Base-by-base conservation (phyloP, 2,113 vertebrate genomes). In the Ovibos moschatus region DNA sequence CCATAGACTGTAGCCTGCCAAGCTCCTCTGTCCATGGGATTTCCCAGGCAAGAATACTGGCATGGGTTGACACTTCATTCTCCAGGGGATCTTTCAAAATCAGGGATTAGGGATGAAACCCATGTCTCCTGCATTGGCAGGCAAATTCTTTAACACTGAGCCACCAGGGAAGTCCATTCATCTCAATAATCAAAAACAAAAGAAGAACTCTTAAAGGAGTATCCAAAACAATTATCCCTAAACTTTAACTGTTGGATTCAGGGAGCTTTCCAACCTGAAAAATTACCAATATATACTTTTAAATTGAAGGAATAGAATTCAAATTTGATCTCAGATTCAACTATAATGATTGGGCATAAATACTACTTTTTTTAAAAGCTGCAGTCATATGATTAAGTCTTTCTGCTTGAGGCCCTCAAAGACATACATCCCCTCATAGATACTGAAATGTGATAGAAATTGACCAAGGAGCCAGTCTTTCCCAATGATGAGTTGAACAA, bases 401-500 rank as follows among this genome's bases (percentile, higher is more conserved):
- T 19, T 90, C 28, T 55, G 74, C 92, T 15, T 21, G 55, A 87
- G 43, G 14, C 33, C 47, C 57, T 78, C 15, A 95, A 78, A 55
- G 58, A 55, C 25, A 21, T 5, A 47, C 27, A 84, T 8, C 25
- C 43, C 21, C 67, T 95, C 43, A 83, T 21, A 79, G 57, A 53
- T 40, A 81, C 27, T 33, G 36, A 83, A 85, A 62, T 55, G 9
- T 33, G 79, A 58, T 1, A 81, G 21, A 36, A 89, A 28, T 47
- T 62, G 89, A 97, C 95, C 92, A 98, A 87, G 55, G 71, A 95
- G 95, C 71, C 89, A 89, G 94, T 89, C 96, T 97, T 96, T 97
- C 97, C 92, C 79, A 97, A 96, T 81, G 21, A 95, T 95, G 74
- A 97, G 92, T 97, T 94, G 97, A 97, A 85, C 98, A 98, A 92